These are phyloP conservation scores for Syrphus vitripennis DNA, from an alignment of 2,888 invertebrate genomes.

Conservation along the genomic window DNA sequence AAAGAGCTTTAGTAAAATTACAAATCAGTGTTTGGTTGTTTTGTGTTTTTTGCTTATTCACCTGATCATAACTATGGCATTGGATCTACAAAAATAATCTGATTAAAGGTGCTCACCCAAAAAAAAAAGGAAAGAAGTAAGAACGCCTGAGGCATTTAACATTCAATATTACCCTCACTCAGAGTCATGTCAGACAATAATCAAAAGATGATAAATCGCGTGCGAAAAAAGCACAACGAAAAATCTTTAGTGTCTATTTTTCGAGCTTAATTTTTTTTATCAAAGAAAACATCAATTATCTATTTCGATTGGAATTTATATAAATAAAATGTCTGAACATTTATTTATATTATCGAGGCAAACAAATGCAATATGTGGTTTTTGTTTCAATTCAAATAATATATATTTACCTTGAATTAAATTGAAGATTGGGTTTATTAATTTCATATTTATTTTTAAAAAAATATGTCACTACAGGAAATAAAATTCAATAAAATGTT, in stretches of 20 bases:
- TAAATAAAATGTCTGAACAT: neutral
- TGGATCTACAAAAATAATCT: constrained; percentile 28
- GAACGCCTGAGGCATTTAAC: constrained; percentile 30
- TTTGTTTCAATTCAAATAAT: neutral
- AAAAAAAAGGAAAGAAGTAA: neutral
- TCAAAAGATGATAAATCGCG: constrained; percentile 3
- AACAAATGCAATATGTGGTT: neutral
- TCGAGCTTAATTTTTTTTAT: neutral
- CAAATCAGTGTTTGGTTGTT: neutral
- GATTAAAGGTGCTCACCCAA: constrained; percentile 36
- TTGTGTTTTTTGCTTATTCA: neutral
- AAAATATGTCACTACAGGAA: neutral
- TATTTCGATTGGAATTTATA: neutral
- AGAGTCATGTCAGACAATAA: neutral
- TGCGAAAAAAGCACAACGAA: neutral
- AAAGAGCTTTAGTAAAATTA: neutral
- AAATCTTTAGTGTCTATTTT: neutral
- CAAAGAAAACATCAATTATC: neutral
- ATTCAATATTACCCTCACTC: constrained; percentile 7
- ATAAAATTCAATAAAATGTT: neutral
- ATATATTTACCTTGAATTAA: no score
- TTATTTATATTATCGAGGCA: neutral
- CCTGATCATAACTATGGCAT: neutral
- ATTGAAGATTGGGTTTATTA: neutral
- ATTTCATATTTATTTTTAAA: neutral